Percentiles rank a stretch among this genome's conserved stretches.
Evolutionary conservation across 1,140 invertebrate genomes (phyloP).

Genomic region (Lerema accius): DNA sequence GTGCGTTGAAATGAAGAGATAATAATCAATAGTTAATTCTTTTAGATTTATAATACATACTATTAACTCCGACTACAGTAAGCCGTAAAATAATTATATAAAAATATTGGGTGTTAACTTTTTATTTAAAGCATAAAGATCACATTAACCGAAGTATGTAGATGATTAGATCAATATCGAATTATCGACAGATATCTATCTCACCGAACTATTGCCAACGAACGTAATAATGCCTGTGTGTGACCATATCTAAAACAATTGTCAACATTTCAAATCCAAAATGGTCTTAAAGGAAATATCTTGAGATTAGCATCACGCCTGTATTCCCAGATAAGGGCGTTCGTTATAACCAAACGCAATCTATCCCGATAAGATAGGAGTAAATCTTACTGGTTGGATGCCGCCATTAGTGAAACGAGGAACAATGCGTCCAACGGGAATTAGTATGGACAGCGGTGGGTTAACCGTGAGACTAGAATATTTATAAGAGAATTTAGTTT

Average conservation of each 20-base stretch:
- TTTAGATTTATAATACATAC: too few relatives aligned
- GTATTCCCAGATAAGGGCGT: constrained; percentile 34
- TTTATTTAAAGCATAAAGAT: too few relatives aligned
- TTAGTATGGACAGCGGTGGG: constrained; percentile 34
- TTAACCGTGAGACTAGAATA: constrained; percentile 10
- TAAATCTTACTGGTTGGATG: constrained; percentile 43
- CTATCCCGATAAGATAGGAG: constrained; percentile 52
- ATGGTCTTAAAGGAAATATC: constrained; percentile 16
- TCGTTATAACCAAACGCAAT: constrained; percentile 53
- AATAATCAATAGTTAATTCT: too few relatives aligned
- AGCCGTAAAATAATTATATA: too few relatives aligned
- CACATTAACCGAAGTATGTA: too few relatives aligned
- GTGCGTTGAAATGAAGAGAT: too few relatives aligned
- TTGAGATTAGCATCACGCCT: constrained; percentile 28
- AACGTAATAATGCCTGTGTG: background rate
- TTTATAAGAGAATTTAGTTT: constrained; percentile 12
- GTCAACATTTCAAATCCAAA: constrained; percentile 11
- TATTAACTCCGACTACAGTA: too few relatives aligned
- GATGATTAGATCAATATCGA: too few relatives aligned
- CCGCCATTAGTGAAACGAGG: constrained; percentile 49
- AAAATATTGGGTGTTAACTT: too few relatives aligned
- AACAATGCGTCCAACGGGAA: constrained; percentile 42
- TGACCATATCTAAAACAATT: background rate
- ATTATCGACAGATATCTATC: background rate
- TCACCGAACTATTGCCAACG: background rate